phyloP scores from a whole-genome alignment of 2,113 vertebrate species.

The Scartelaos histophorus region DNA sequence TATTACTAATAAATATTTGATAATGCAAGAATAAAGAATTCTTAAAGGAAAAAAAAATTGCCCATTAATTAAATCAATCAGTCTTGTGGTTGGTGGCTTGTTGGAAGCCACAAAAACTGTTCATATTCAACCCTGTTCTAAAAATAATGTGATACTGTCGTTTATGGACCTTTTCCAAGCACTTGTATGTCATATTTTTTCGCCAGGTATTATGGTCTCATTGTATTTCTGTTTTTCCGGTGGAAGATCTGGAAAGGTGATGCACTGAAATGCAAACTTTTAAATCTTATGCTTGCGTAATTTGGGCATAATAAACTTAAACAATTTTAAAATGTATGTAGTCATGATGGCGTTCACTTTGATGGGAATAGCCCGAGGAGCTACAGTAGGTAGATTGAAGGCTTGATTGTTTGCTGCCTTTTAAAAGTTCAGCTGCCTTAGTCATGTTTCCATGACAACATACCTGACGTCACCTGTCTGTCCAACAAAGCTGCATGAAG shows the following conservation, averaged over 20 bases:
- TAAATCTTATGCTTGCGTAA: neutral
- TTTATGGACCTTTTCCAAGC: conserved; percentile 8
- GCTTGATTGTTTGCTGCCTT: conserved; percentile 10
- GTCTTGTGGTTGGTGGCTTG: neutral
- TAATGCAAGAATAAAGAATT: conserved; percentile 10
- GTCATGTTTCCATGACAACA: conserved; percentile 13
- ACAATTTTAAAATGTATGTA: neutral
- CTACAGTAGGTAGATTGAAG: neutral
- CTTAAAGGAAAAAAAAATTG: neutral
- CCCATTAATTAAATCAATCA: neutral
- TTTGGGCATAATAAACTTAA: neutral
- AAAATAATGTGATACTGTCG: neutral
- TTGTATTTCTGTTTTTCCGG: neutral
- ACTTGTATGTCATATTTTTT: conserved; percentile 1
- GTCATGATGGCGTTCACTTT: neutral
- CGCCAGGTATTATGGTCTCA: neutral
- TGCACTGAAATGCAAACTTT: conserved; percentile 2
- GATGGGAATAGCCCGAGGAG: neutral
- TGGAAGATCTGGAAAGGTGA: neutral
- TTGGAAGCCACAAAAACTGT: neutral
- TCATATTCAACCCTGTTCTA: neutral
- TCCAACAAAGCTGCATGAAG: neutral
- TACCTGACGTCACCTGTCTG: conserved; percentile 9
- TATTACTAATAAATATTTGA: neutral
- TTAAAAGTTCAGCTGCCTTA: conserved; percentile 14